A percentile compares a stretch with the other conserved stretches of the same genome.
Conservation (phyloP, 2,113 vertebrate genomes). For the Bufo bufo region DNA sequence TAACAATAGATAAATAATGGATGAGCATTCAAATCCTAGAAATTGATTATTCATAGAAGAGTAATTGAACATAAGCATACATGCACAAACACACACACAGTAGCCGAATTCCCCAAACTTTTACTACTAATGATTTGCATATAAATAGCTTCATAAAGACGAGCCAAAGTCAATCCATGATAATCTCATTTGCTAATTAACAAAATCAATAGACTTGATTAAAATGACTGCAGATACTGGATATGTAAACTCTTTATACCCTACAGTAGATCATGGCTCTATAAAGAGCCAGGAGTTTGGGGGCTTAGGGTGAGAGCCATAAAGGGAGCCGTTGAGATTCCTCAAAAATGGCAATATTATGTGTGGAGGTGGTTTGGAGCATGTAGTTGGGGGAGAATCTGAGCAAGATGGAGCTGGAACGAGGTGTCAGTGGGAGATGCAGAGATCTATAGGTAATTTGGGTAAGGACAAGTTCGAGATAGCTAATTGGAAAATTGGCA, state of each 20-base stretch:
- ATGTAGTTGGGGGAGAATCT: too few relatives aligned
- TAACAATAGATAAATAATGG: not conserved
- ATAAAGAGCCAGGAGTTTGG: too few relatives aligned
- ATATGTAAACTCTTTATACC: not conserved
- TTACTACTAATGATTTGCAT: not conserved
- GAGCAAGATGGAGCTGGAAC: too few relatives aligned
- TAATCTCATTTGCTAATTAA: constrained; percentile 30
- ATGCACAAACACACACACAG: not conserved
- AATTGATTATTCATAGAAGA: not conserved
- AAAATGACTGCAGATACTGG: constrained; percentile 6
- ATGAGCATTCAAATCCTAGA: not conserved
- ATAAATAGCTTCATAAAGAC: constrained; percentile 21
- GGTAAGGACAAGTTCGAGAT: too few relatives aligned
- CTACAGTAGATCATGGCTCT: not conserved
- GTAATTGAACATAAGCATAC: not conserved
- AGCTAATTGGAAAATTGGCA: too few relatives aligned
- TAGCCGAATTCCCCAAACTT: not conserved
- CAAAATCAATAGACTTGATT: constrained; percentile 15
- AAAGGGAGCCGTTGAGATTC: too few relatives aligned
- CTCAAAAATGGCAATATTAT: too few relatives aligned
- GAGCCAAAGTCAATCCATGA: not conserved
- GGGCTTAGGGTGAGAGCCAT: too few relatives aligned
- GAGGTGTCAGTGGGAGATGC: too few relatives aligned
- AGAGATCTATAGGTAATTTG: too few relatives aligned
- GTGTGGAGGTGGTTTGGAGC: too few relatives aligned